phyloP scores from a whole-genome alignment of 2,888 invertebrate species.

The Diogma glabrata region DNA sequence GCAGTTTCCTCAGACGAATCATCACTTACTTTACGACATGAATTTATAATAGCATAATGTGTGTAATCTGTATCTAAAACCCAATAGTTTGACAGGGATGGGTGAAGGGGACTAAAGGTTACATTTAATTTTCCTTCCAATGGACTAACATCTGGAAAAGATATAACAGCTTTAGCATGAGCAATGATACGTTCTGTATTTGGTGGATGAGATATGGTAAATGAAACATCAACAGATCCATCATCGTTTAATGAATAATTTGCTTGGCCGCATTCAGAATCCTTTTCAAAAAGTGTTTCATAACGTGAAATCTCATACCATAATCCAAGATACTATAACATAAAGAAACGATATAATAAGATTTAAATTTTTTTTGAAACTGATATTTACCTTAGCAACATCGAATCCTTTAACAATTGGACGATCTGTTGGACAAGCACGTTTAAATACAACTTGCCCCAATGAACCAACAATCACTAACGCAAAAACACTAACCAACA shows the following conservation, averaged over 20 bases:
- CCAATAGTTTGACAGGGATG: constrained; percentile 1
- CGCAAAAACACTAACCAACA: no score
- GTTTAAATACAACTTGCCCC: no score
- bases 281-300: neutral
- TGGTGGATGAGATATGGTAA: neutral
- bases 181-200: neutral
- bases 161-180: neutral
- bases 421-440: no score
- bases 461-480: no score
- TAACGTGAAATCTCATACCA: neutral
- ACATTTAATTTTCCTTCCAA: constrained; percentile 9
- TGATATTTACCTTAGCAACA: no score
- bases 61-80: neutral
- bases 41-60: neutral
- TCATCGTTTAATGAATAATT: neutral
- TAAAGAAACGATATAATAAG: no score
- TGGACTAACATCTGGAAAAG: constrained; percentile 1
- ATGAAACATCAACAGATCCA: neutral
- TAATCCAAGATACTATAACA: neutral
- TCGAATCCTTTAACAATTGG: no score
- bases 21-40: neutral
- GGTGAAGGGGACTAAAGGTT: neutral
- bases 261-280: neutral
- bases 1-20: neutral
- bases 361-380: no score